Conservation (phyloP, 2,797 vertebrate species). For the Cephalopachus bancanus region DNA sequence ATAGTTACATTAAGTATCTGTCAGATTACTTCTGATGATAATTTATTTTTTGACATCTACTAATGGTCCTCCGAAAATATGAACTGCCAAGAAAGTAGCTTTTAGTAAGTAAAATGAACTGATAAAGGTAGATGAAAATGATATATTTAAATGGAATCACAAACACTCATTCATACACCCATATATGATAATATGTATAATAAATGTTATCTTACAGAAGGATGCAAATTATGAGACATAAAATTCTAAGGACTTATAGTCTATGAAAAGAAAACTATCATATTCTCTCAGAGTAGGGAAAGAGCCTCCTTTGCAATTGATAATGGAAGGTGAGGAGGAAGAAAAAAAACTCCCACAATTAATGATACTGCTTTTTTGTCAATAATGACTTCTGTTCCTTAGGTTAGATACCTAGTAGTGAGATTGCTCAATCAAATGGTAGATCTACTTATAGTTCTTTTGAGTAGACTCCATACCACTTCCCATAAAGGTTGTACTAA, state of each 20-base stretch:
- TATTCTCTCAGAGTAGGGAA: not conserved
- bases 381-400: too few relatives aligned
- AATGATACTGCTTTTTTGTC: not conserved
- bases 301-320: not conserved
- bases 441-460: too few relatives aligned
- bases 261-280: not conserved
- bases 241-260: not conserved
- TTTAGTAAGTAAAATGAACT: not conserved
- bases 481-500: too few relatives aligned
- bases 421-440: too few relatives aligned
- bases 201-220: not conserved
- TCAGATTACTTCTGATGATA: not conserved
- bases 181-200: not conserved
- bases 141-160: not conserved
- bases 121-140: not conserved
- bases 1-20: slow-evolving; percentile 53
- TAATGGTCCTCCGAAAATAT: not conserved
- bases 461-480: too few relatives aligned
- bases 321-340: not conserved
- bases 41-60: slow-evolving; percentile 32
- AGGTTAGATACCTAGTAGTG: too few relatives aligned
- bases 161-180: not conserved
- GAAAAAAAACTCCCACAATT: not conserved
- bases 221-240: not conserved
- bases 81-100: not conserved